Percentiles rank a stretch among this genome's conserved stretches.
phyloP scores from a whole-genome alignment of 2,113 vertebrate species.

The Lamprotornis superbus region DNA sequence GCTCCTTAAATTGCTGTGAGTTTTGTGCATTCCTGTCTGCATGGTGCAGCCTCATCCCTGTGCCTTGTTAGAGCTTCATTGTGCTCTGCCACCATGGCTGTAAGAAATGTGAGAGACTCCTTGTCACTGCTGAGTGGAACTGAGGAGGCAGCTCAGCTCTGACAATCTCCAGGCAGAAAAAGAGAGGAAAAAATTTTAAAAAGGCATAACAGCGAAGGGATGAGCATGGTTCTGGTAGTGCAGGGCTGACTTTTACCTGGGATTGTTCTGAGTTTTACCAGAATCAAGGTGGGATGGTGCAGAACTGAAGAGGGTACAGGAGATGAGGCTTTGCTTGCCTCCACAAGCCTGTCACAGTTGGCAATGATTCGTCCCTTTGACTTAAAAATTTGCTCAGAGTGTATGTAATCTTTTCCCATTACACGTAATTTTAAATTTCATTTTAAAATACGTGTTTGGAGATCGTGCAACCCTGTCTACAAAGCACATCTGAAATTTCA shows the following conservation, averaged over 20 bases:
- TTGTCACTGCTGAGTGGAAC: background rate
- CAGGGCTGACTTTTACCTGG: background rate
- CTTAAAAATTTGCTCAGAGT: background rate
- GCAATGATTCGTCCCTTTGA: background rate
- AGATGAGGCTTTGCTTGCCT: background rate
- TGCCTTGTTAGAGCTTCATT: fast-evolving
- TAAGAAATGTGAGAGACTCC: fast-evolving
- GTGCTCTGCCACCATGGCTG: background rate
- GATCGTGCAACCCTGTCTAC: background rate
- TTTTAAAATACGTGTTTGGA: background rate
- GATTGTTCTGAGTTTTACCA: background rate
- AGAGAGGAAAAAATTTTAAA: background rate
- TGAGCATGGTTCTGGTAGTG: fast-evolving
- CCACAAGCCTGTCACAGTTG: background rate
- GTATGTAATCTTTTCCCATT: background rate
- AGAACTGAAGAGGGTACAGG: background rate
- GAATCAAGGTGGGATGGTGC: background rate
- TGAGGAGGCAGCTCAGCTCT: background rate
- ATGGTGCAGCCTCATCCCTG: fast-evolving
- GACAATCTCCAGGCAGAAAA: background rate
- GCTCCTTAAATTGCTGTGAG: background rate
- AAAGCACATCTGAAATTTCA: background rate
- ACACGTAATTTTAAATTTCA: background rate
- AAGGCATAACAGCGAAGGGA: background rate
- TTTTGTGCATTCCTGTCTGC: background rate